Evolutionary conservation across 2,888 invertebrate genomes (phyloP).

Genomic region (Heliconius ismenius): DNA sequence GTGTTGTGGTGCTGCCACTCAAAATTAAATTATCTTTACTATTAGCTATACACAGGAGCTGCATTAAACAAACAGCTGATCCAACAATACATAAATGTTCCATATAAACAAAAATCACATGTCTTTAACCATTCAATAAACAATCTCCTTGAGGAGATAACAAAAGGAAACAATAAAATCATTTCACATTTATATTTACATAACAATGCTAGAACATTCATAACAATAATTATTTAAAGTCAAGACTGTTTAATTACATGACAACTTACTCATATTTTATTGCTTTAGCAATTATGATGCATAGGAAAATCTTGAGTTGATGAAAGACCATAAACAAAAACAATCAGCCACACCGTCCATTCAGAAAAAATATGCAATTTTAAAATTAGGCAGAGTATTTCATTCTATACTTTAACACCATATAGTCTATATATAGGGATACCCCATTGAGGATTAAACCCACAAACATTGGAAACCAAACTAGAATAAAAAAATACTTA

Average conservation of each 20-base stretch:
- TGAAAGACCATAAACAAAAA: neutral
- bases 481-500: too few species aligned
- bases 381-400: too few species aligned
- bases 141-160: neutral
- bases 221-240: slow-evolving; percentile 13
- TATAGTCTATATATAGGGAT: too few species aligned
- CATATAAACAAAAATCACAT: neutral
- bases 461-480: too few species aligned
- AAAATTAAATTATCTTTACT: too few species aligned
- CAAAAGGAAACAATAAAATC: neutral
- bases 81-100: neutral
- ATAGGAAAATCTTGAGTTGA: neutral
- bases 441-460: too few species aligned
- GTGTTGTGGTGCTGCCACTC: too few species aligned
- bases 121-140: neutral
- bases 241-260: slow-evolving; percentile 11
- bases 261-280: slow-evolving; percentile 1
- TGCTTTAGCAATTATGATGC: neutral
- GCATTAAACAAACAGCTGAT: neutral
- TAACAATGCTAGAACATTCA: neutral
- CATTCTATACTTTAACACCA: too few species aligned
- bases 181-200: neutral
- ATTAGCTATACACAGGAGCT: neutral
- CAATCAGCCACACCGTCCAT: neutral
- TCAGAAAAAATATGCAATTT: too few species aligned